Percentiles rank a stretch among this genome's conserved stretches.
Evolutionary conservation across 2,888 invertebrate species (phyloP).

Genomic region (Lasioglossum zephyrum): DNA sequence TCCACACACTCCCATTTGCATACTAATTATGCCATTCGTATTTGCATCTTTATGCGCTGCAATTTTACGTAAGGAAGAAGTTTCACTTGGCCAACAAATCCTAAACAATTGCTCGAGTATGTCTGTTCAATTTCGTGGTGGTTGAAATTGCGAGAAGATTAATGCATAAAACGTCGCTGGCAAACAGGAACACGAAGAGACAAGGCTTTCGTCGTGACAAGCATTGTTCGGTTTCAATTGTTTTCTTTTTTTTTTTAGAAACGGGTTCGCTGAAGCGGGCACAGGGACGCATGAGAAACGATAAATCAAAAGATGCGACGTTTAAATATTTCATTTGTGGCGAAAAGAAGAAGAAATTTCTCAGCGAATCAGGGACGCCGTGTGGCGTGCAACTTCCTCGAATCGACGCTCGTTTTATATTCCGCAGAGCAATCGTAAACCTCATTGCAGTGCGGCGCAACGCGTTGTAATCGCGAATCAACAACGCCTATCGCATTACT

Average conservation of each 20-base stretch:
- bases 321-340: conserved; percentile 55
- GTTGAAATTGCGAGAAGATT: background rate
- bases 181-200: background rate
- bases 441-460: conserved; percentile 64
- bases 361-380: conserved; percentile 51
- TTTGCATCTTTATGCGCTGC: conserved; percentile 8
- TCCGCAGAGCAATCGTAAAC: conserved; percentile 56
- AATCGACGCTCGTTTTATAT: conserved; percentile 57
- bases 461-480: conserved; percentile 57
- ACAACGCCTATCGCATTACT: conserved; percentile 55
- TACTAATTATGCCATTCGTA: background rate
- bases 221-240: background rate
- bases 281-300: conserved; percentile 12
- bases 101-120: background rate
- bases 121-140: background rate
- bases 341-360: conserved; percentile 6
- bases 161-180: background rate
- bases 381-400: conserved; percentile 45
- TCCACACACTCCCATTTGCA: conserved; percentile 2
- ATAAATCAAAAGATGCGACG: conserved; percentile 47
- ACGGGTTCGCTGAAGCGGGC: conserved; percentile 9
- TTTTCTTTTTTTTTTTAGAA: background rate
- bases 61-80: conserved; percentile 5
- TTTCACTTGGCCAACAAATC: background rate
- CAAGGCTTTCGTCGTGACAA: background rate